These are phyloP conservation scores for Aplocera efformata DNA, from an alignment of 2,888 invertebrate species.

Conservation along the genomic window DNA sequence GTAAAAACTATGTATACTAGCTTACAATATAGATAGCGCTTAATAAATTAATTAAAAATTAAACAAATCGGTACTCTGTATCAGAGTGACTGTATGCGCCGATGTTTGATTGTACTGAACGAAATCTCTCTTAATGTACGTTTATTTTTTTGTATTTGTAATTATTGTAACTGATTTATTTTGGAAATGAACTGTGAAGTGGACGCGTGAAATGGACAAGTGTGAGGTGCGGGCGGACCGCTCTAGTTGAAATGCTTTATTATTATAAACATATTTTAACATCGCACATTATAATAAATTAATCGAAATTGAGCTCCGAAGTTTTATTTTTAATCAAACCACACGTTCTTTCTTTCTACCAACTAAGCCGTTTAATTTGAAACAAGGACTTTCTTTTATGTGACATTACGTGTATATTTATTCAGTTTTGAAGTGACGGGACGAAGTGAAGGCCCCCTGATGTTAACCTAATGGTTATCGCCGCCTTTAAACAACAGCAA, in stretches of 20 bases:
- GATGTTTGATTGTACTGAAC: constrained; percentile 56
- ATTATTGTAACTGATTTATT: constrained; percentile 42
- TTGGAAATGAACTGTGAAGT: constrained; percentile 59
- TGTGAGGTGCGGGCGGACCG: constrained; percentile 47
- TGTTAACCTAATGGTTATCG: too few species aligned
- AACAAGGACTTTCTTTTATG: too few species aligned
- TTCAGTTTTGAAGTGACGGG: too few species aligned
- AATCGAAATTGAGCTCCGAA: constrained; percentile 68
- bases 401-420: too few species aligned
- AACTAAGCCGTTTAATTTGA: too few species aligned
- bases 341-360: too few species aligned
- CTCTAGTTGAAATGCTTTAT: constrained; percentile 72
- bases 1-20: constrained; percentile 46
- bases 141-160: constrained; percentile 49
- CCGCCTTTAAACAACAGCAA: too few species aligned
- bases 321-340: constrained; percentile 32
- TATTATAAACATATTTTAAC: constrained; percentile 78
- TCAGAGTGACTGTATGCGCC: constrained; percentile 63
- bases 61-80: constrained; percentile 66
- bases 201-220: constrained; percentile 52
- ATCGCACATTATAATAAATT: constrained; percentile 81
- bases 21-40: constrained; percentile 67
- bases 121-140: constrained; percentile 56
- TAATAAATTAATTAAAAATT: constrained; percentile 48
- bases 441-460: too few species aligned